Conservation (phyloP, 53 echinoderm and acorn worm genomes). For the Echinometra lucunter region DNA sequence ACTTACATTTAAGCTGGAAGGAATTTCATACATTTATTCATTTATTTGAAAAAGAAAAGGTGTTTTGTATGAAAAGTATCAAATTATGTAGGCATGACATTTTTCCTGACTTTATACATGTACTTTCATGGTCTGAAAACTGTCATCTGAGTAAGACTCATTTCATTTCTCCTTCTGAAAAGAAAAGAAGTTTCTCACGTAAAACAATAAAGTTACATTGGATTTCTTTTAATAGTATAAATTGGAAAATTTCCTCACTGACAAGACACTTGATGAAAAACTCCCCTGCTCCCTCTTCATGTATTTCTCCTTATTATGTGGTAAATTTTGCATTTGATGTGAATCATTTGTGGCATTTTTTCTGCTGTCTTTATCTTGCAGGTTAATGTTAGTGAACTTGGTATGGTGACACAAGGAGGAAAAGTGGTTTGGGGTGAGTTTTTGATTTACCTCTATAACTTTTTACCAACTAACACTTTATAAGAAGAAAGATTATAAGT, state of each 20-base stretch:
- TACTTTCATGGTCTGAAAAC: too few relatives aligned
- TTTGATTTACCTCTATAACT: conserved; percentile 1
- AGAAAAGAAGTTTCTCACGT: not conserved
- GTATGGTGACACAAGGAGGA: conserved; percentile 98
- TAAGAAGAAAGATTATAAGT: too few relatives aligned
- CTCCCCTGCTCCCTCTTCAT: not conserved
- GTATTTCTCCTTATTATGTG: not conserved
- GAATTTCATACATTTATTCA: too few relatives aligned
- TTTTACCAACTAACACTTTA: too few relatives aligned
- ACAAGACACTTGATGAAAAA: not conserved
- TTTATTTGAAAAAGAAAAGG: too few relatives aligned
- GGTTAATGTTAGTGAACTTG: conserved; percentile 99
- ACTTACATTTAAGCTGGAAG: too few relatives aligned
- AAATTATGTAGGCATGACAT: too few relatives aligned
- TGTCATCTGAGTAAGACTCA: not conserved
- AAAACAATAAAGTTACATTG: too few relatives aligned
- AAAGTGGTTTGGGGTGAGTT: conserved; percentile 99
- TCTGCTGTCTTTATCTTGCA: conserved; percentile 38
- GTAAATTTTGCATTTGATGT: not conserved
- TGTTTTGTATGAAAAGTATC: too few relatives aligned
- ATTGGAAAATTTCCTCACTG: too few relatives aligned
- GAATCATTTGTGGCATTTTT: not conserved
- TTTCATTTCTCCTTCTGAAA: not conserved
- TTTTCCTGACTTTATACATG: too few relatives aligned
- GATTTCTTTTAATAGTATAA: too few relatives aligned